phyloP scores from a whole-genome alignment of 2,113 vertebrate genomes.

The Triplophysa dalaica region DNA sequence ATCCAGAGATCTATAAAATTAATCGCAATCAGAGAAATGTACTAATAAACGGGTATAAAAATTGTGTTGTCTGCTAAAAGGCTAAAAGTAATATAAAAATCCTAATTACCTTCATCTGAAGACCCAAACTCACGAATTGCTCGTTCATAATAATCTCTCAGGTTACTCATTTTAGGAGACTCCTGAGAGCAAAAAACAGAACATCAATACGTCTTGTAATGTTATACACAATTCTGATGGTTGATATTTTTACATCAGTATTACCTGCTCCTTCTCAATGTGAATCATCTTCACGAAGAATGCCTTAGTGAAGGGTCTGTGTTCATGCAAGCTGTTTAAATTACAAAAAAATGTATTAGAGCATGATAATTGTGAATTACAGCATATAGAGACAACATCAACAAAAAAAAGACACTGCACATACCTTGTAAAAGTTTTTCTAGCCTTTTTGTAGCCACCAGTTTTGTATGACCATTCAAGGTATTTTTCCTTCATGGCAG shows the following conservation, averaged over 20 bases:
- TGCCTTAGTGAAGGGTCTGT: slow-evolving; percentile 80
- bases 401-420: too few species aligned
- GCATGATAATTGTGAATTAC: too few species aligned
- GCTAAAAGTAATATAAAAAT: neutral
- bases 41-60: neutral
- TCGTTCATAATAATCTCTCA: slow-evolving; percentile 92
- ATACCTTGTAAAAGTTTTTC: slow-evolving; percentile 86
- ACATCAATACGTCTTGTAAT: neutral
- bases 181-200: slow-evolving; percentile 70
- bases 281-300: slow-evolving; percentile 92
- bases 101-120: slow-evolving; percentile 78
- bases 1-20: slow-evolving; percentile 86
- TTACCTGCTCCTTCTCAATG: slow-evolving; percentile 92
- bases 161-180: slow-evolving; percentile 78
- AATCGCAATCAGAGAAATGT: neutral
- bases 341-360: too few species aligned
- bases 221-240: neutral
- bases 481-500: slow-evolving; percentile 85
- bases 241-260: slow-evolving; percentile 45
- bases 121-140: slow-evolving; percentile 91
- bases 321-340: slow-evolving; percentile 82
- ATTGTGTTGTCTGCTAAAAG: neutral
- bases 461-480: slow-evolving; percentile 86
- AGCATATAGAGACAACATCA: too few species aligned
- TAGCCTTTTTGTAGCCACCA: slow-evolving; percentile 85